Conservation (phyloP, 2,113 vertebrate species). For the Octodon degus region DNA sequence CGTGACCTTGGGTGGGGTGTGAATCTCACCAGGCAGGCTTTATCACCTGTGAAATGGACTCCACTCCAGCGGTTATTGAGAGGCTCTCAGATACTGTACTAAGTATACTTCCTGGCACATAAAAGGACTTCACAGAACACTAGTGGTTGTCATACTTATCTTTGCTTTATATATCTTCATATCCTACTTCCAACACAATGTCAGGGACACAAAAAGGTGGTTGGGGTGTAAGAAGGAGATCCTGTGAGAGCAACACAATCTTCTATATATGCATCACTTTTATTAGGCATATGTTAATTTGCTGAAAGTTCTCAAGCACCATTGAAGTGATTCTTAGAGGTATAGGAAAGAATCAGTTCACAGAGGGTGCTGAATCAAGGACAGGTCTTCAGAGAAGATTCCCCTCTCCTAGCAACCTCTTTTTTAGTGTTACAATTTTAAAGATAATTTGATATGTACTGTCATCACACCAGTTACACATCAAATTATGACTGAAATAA, state of each 20-base stretch:
- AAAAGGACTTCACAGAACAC: not conserved
- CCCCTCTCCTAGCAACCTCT: not conserved
- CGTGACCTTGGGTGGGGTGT: not conserved
- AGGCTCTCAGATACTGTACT: not conserved
- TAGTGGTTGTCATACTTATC: not conserved
- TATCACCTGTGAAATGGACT: slow-evolving; percentile 13
- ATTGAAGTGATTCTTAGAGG: not conserved
- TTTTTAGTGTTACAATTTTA: not conserved
- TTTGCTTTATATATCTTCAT: not conserved
- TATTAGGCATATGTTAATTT: not conserved
- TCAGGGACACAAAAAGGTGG: not conserved
- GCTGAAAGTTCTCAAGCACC: not conserved
- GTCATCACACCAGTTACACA: not conserved
- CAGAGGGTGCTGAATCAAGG: not conserved
- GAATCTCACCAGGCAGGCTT: not conserved
- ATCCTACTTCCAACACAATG: not conserved
- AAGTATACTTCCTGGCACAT: not conserved
- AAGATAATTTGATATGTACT: not conserved
- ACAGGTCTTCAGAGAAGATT: not conserved
- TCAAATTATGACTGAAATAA: not conserved
- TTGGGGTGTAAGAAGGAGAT: not conserved
- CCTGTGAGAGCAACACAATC: not conserved
- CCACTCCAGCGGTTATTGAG: not conserved
- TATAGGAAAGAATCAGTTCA: not conserved
- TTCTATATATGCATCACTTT: not conserved